These are phyloP conservation scores for Orthonychiurus folsomi DNA, from an alignment of 2,888 invertebrate species.

Conservation along the genomic window DNA sequence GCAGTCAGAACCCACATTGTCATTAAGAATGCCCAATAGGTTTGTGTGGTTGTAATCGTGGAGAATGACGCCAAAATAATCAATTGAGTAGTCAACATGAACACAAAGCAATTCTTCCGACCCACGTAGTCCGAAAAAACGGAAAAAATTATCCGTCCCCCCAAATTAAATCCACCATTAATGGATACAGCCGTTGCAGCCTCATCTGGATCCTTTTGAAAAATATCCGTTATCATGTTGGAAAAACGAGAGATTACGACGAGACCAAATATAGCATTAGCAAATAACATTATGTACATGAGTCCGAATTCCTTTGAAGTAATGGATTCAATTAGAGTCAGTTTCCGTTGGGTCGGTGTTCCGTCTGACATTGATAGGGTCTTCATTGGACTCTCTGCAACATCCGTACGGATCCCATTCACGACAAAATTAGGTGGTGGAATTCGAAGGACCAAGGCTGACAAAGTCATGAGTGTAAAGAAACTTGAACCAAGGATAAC, in stretches of 20 bases:
- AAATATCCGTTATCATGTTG: constrained; percentile 35
- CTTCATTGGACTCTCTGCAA: background rate
- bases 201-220: constrained; percentile 19
- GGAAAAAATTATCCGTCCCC: constrained; percentile 27
- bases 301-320: constrained; percentile 29
- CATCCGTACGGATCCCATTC: background rate
- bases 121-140: constrained; percentile 31
- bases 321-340: constrained; percentile 28
- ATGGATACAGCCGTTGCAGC: constrained; percentile 33
- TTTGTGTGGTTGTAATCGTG: constrained; percentile 22
- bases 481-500: constrained; percentile 26
- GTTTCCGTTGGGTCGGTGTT: constrained; percentile 11
- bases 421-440: constrained; percentile 28
- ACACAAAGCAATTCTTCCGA: constrained; percentile 28
- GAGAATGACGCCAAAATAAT: constrained; percentile 19
- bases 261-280: constrained; percentile 34
- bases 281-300: constrained; percentile 33
- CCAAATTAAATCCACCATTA: constrained; percentile 36
- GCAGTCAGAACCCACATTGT: constrained; percentile 29
- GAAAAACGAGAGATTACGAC: constrained; percentile 34
- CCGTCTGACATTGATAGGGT: background rate
- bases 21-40: constrained; percentile 30
- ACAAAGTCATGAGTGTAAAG: constrained; percentile 22
- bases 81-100: constrained; percentile 18
- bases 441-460: constrained; percentile 26